These are phyloP conservation scores for Pogonomyrmex barbatus DNA, from an alignment of 1,140 invertebrate species.

Conservation along the genomic window DNA sequence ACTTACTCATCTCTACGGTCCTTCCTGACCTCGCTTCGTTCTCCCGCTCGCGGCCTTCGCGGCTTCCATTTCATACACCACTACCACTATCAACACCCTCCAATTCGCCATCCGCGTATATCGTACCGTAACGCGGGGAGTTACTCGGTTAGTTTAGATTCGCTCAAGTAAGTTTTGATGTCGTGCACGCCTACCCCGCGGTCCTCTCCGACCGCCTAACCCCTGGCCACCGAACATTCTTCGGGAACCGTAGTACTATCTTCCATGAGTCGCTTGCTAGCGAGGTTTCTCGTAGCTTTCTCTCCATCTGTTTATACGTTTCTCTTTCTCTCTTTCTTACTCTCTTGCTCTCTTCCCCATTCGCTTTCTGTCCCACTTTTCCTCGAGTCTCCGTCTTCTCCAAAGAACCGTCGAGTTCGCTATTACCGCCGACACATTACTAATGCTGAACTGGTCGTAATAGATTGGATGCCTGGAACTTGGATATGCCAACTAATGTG, in stretches of 20 bases:
- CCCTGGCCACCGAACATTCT: constrained; percentile 57
- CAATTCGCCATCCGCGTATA: constrained; percentile 74
- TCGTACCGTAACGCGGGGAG: constrained; percentile 78
- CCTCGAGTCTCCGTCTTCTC: constrained; percentile 59
- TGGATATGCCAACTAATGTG: constrained; percentile 75
- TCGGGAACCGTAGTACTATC: constrained; percentile 56
- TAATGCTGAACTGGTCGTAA: constrained; percentile 83
- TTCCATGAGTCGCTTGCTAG: constrained; percentile 40
- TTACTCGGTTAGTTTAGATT: constrained; percentile 85
- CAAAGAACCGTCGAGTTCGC: constrained; percentile 69
- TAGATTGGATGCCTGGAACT: constrained; percentile 81
- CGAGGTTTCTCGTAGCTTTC: constrained; percentile 8
- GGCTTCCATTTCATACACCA: constrained; percentile 71
- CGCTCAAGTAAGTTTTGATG: constrained; percentile 83
- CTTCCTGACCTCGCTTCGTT: constrained; percentile 33
- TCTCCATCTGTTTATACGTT: neutral
- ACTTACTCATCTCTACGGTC: constrained; percentile 19
- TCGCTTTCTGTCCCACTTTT: constrained; percentile 32
- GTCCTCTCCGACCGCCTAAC: constrained; percentile 61
- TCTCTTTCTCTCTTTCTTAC: constrained; percentile 13
- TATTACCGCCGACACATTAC: constrained; percentile 80
- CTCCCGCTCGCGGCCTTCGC: neutral
- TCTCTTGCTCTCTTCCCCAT: constrained; percentile 30
- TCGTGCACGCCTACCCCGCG: constrained; percentile 76
- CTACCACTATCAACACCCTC: constrained; percentile 72